Evolutionary conservation across 2,797 vertebrate genomes (phyloP).

Genomic region (Vultur gryphus): DNA sequence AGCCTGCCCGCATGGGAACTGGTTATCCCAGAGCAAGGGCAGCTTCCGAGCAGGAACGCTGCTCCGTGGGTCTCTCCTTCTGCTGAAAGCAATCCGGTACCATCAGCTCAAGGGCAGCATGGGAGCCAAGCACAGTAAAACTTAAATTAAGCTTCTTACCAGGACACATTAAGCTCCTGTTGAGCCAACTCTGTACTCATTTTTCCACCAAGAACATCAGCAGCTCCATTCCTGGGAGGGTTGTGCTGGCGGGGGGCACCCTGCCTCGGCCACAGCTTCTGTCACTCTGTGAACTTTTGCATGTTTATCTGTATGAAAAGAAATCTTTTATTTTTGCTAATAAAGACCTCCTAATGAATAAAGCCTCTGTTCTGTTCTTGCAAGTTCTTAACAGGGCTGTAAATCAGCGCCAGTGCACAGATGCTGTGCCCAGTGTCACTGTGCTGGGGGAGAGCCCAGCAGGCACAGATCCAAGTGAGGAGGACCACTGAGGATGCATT

Average conservation of each 20-base stretch:
- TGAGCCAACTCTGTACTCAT: neutral
- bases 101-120: neutral
- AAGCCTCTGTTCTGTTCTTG: neutral
- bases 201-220: neutral
- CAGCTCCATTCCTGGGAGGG: accelerated
- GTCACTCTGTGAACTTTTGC: neutral
- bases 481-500: accelerated
- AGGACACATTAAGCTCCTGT: neutral
- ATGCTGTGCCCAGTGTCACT: neutral
- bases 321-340: slow-evolving; percentile 27
- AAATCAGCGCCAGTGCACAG: accelerated
- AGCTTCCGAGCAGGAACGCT: neutral
- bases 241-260: accelerated
- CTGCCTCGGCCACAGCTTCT: neutral
- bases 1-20: accelerated
- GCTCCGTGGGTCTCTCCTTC: neutral
- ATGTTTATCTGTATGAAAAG: neutral
- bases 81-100: neutral
- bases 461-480: accelerated
- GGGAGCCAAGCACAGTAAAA: neutral
- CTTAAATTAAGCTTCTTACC: neutral
- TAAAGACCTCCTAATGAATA: neutral
- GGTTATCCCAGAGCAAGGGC: neutral
- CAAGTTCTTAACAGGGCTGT: neutral
- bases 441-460: neutral